phyloP scores from a whole-genome alignment of 2,888 invertebrate species.

The Cephus pulcher region DNA sequence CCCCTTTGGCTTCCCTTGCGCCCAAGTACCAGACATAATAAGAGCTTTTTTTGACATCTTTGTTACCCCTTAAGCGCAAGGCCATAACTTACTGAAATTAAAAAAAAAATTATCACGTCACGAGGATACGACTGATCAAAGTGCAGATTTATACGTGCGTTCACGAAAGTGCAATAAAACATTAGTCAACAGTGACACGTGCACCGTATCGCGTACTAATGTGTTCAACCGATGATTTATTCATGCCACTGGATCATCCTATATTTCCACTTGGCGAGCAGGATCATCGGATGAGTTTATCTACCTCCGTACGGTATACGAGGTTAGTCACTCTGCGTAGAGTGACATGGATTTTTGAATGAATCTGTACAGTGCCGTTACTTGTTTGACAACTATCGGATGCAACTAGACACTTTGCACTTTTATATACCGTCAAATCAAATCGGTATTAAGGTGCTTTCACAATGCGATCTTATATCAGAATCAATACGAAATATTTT shows the following conservation, averaged over 20 bases:
- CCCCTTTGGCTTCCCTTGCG: slow-evolving; percentile 93
- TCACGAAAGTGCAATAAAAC: neutral
- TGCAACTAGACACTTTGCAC: neutral
- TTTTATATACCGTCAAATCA: neutral
- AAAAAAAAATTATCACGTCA: slow-evolving; percentile 13
- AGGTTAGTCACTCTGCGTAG: neutral
- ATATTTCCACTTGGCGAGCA: neutral
- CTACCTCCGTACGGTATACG: neutral
- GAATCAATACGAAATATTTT: neutral
- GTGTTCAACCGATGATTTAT: neutral
- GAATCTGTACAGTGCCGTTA: neutral
- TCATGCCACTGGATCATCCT: neutral
- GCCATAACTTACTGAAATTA: slow-evolving; percentile 73
- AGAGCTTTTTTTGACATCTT: slow-evolving; percentile 90
- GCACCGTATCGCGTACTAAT: neutral
- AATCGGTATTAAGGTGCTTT: neutral
- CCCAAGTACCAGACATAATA: slow-evolving; percentile 96
- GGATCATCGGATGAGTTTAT: neutral
- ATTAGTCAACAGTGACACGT: neutral
- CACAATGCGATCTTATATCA: neutral
- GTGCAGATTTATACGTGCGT: neutral
- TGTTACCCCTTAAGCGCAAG: slow-evolving; percentile 76
- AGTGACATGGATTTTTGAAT: neutral
- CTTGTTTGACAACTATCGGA: neutral
- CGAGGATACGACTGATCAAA: neutral